Percentiles rank a stretch among this genome's conserved stretches.
Evolutionary conservation across 2,113 vertebrate genomes (phyloP).

Genomic region (Catagonus wagneri): DNA sequence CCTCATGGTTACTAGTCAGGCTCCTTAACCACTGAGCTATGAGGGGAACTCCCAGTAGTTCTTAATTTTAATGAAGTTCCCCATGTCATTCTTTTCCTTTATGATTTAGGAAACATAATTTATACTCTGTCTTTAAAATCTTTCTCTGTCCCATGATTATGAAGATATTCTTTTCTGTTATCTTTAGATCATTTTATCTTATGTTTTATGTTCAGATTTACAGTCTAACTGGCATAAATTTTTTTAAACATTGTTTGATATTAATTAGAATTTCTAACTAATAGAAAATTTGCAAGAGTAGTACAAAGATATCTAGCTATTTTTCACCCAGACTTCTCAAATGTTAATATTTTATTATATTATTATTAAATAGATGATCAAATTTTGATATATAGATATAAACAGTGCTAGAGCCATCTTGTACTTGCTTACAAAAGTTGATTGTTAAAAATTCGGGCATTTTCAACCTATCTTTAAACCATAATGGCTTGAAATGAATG

Average conservation of each 20-base stretch:
- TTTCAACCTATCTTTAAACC: slow-evolving; percentile 34
- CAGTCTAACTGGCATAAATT: neutral
- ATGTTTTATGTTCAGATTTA: neutral
- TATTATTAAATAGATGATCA: neutral
- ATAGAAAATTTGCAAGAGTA: neutral
- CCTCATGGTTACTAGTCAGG: no score
- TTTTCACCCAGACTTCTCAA: neutral
- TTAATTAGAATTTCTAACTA: slow-evolving; percentile 33
- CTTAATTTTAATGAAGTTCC: slow-evolving; percentile 25
- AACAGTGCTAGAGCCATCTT: neutral
- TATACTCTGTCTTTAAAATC: neutral
- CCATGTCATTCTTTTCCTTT: slow-evolving; percentile 38
- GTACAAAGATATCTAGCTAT: neutral
- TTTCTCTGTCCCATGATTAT: neutral
- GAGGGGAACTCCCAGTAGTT: no score
- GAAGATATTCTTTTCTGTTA: neutral
- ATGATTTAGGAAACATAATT: slow-evolving; percentile 41
- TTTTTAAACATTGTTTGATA: slow-evolving; percentile 9
- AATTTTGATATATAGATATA: neutral
- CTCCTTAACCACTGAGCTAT: no score
- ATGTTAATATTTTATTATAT: slow-evolving; percentile 33
- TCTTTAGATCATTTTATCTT: slow-evolving; percentile 44
- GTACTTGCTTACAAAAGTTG: neutral
- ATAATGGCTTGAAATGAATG: slow-evolving; percentile 21
- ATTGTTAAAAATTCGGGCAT: neutral